Percentiles rank a stretch among this genome's conserved stretches.
Evolutionary conservation across 1,140 invertebrate species (phyloP).

Genomic region (Wiebesia pumilae): DNA sequence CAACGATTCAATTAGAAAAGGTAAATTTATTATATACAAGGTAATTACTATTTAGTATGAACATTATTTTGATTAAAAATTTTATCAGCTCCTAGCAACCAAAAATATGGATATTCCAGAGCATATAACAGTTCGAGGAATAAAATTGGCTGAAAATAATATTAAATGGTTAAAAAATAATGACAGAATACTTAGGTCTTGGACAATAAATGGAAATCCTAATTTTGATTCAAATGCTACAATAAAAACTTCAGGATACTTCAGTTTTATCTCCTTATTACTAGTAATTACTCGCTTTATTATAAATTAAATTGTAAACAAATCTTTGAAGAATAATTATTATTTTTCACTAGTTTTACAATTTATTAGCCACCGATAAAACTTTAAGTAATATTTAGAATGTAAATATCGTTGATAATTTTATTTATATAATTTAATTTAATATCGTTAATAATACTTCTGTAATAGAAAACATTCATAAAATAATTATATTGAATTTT

Average conservation of each 20-base stretch:
- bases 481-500: no score
- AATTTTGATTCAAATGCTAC: not conserved
- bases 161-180: conserved; percentile 52
- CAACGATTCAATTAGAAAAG: conserved; percentile 34
- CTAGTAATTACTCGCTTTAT: not conserved
- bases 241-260: not conserved
- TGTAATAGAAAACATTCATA: not conserved
- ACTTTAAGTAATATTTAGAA: not conserved
- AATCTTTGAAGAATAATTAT: not conserved
- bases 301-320: conserved; percentile 3
- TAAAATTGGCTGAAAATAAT: conserved; percentile 50
- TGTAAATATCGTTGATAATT: not conserved
- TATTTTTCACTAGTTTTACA: not conserved
- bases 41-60: conserved; percentile 5
- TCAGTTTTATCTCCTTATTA: not conserved
- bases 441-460: no score
- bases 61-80: not conserved
- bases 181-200: not conserved
- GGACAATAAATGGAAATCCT: not conserved
- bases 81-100: conserved; percentile 52
- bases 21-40: no score
- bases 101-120: not conserved
- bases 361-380: not conserved
- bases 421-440: no score
- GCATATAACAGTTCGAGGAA: not conserved